Evolutionary conservation across 2,888 invertebrate species (phyloP).

Genomic region (Hartigia nigra): DNA sequence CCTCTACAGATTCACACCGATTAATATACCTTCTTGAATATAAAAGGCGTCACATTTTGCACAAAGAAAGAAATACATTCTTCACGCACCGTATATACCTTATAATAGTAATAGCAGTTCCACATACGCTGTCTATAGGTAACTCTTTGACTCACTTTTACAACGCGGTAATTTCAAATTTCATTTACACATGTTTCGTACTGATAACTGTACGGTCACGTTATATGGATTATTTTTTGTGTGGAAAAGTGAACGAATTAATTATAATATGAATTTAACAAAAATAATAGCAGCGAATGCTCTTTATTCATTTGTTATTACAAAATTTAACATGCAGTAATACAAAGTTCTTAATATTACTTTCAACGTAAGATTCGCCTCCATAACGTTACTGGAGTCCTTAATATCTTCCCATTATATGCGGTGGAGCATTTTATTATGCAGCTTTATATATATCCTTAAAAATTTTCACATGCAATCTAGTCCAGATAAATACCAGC

Average conservation of each 20-base stretch:
- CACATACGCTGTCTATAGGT: neutral
- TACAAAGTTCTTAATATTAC: neutral
- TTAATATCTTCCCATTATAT: neutral
- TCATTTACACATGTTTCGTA: too few species aligned
- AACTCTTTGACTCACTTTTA: too few species aligned
- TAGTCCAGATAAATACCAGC: neutral
- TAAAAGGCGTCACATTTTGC: neutral
- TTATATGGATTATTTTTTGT: too few species aligned
- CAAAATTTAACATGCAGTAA: neutral
- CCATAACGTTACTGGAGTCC: neutral
- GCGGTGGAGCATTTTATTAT: neutral
- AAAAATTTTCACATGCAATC: neutral
- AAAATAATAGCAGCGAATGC: neutral
- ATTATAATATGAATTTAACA: too few species aligned
- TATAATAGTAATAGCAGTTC: neutral
- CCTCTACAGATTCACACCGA: neutral
- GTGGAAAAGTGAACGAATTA: too few species aligned
- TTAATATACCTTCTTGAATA: neutral
- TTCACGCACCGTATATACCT: neutral
- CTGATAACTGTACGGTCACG: too few species aligned
- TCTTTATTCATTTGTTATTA: neutral
- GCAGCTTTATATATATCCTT: neutral
- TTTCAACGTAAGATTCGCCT: neutral
- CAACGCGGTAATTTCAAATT: too few species aligned
- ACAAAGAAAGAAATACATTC: neutral